Base-by-base conservation (phyloP, 2,113 vertebrate species). In the Sciurus niger region DNA sequence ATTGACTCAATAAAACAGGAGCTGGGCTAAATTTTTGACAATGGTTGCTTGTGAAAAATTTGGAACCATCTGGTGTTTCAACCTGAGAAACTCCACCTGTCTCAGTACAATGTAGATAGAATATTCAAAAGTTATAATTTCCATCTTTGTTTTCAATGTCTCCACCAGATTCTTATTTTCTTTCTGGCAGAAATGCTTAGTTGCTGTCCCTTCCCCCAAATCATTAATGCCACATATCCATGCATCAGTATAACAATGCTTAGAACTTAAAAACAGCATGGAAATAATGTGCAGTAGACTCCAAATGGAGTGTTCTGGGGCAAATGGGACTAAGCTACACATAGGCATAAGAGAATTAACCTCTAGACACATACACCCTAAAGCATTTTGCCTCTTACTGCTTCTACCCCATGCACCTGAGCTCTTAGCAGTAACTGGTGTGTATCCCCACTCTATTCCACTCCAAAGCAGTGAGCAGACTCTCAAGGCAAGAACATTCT, bases 1-100 rank as follows among this genome's bases (percentile, higher is more conserved):
- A 48, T 0, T 93, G 24, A 84, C 63, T 84, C 24, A 87, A 88
- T 89, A 95, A 96, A 96, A 87, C n/a, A 89, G 34, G 30, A 84
- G 6, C 12, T 91, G 25, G 32, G 51, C 28, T 95, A 77, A 83
- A 79, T 60, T 78, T 60, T 79, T 91, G 28, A 90, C 63, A 84
- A 46, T 53, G 37, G 13, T 46, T 93, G 6, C 17, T 91, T 93
- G 78, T 37, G 53, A 95, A 89, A 80, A 86, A n/a, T n/a, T n/a
- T 87, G 34, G 17, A 96, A 95, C 4, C 17, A 85, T 79, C n/a
- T 76, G 20, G 4, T n/a, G 14, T 77, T 84, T 85, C 25, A 84
- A 53, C 30, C 48, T 13, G 3, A 95, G 55, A 94, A 85, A 46
- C 2, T 32, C 13, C 13, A 63, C 14, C 67, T 84, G 30, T 55